A percentile compares a stretch with the other conserved stretches of the same genome.
These are phyloP conservation scores for Leucosticte australis DNA, from an alignment of 2,113 vertebrate genomes.

Conservation along the genomic window DNA sequence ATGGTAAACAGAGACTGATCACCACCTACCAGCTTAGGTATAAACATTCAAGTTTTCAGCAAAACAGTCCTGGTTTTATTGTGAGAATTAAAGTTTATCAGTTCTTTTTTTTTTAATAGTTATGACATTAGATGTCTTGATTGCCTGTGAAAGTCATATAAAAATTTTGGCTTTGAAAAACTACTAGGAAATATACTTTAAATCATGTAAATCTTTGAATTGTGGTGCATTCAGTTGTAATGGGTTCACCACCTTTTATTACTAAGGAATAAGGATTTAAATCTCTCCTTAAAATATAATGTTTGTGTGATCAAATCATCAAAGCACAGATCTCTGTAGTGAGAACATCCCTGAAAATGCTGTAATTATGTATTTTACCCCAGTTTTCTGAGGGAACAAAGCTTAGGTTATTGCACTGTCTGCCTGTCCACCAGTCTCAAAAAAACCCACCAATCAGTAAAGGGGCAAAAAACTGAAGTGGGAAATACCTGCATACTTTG, in stretches of 20 bases:
- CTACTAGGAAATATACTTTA: neutral
- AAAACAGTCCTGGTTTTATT: neutral
- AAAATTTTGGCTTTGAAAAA: neutral
- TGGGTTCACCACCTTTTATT: neutral
- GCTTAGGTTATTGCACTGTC: neutral
- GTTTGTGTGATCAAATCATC: neutral
- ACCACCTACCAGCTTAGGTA: neutral
- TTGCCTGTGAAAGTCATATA: neutral
- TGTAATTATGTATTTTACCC: neutral
- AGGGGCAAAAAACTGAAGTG: neutral
- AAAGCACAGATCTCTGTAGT: neutral
- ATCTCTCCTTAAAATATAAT: neutral
- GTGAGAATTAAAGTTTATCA: neutral
- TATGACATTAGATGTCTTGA: neutral
- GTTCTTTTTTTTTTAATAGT: neutral
- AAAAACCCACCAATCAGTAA: neutral
- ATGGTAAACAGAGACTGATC: neutral
- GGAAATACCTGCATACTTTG: neutral
- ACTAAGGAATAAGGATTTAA: neutral
- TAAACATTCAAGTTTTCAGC: neutral
- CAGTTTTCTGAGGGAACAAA: neutral
- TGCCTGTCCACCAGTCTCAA: neutral
- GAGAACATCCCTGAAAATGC: neutral
- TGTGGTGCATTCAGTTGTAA: neutral
- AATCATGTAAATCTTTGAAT: neutral